Conservation (phyloP, 35 echinoderm and acorn worm genomes). For the Lytechinus variegatus region DNA sequence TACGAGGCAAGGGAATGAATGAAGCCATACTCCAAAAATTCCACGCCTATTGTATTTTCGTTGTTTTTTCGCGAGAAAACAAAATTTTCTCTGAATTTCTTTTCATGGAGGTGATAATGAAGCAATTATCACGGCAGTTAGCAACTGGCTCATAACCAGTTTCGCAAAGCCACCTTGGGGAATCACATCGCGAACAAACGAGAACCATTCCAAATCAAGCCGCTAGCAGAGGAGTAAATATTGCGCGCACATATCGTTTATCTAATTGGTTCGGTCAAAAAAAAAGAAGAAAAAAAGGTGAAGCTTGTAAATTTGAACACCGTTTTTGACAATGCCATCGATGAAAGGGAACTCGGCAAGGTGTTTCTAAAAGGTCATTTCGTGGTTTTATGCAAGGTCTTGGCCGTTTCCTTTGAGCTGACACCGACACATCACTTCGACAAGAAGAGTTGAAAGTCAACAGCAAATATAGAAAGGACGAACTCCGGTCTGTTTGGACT, state of each 20-base stretch:
- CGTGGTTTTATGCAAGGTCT: conserved; percentile 17
- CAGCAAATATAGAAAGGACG: no score
- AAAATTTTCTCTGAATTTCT: not conserved
- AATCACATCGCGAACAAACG: not conserved
- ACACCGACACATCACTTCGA: not conserved
- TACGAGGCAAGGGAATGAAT: not conserved
- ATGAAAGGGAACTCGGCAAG: not conserved
- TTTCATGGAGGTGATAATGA: not conserved
- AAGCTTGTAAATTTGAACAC: conserved; percentile 40
- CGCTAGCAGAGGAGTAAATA: not conserved
- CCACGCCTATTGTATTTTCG: not conserved
- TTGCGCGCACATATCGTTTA: not conserved
- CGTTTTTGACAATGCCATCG: conserved; percentile 21
- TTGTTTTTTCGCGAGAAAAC: not conserved
- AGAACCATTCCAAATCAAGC: not conserved
- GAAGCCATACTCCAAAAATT: not conserved
- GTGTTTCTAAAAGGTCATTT: conserved; percentile 36
- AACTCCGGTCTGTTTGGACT: no score
- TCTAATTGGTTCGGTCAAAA: conserved; percentile 26
- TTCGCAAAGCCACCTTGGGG: not conserved
- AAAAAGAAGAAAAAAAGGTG: not conserved
- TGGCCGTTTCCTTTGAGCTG: not conserved
- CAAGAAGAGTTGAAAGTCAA: not conserved
- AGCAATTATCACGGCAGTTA: not conserved
- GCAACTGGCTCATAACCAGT: not conserved